Percentiles rank a stretch among this genome's conserved stretches.
phyloP scores from a whole-genome alignment of 2,888 invertebrate genomes.

The Habroteleia sp. region DNA sequence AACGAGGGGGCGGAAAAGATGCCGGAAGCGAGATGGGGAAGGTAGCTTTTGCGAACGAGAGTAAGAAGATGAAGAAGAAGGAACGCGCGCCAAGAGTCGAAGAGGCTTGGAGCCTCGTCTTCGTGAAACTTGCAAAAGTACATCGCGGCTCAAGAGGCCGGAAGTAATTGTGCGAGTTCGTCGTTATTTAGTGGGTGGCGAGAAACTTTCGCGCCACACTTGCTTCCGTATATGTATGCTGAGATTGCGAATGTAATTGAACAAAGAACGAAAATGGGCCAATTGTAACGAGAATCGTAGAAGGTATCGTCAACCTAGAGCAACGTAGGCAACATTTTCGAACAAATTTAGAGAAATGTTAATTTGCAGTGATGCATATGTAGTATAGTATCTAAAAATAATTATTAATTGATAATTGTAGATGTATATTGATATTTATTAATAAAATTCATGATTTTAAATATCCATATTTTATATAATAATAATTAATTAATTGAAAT shows the following conservation, averaged over 20 bases:
- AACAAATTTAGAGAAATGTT: too few species aligned
- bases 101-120: slow-evolving; percentile 66
- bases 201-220: slow-evolving; percentile 62
- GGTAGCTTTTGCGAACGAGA: slow-evolving; percentile 13
- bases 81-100: slow-evolving; percentile 27
- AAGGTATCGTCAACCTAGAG: slow-evolving; percentile 18
- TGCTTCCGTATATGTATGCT: slow-evolving; percentile 20
- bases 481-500: too few species aligned
- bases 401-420: too few species aligned
- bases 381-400: too few species aligned
- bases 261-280: slow-evolving; percentile 52
- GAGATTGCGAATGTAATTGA: slow-evolving; percentile 52
- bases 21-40: slow-evolving; percentile 24
- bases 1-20: slow-evolving; percentile 35
- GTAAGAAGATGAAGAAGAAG: slow-evolving; percentile 27
- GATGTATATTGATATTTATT: too few species aligned
- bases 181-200: slow-evolving; percentile 74
- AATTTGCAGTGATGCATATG: too few species aligned
- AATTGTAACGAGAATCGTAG: slow-evolving; percentile 29
- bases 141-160: slow-evolving; percentile 79
- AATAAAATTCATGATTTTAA: too few species aligned
- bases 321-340: too few species aligned
- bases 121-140: slow-evolving; percentile 79
- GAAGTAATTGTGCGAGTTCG: slow-evolving; percentile 78
- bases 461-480: too few species aligned